phyloP scores from a whole-genome alignment of 1,140 invertebrate species.

The Sesamia nonagrioides region DNA sequence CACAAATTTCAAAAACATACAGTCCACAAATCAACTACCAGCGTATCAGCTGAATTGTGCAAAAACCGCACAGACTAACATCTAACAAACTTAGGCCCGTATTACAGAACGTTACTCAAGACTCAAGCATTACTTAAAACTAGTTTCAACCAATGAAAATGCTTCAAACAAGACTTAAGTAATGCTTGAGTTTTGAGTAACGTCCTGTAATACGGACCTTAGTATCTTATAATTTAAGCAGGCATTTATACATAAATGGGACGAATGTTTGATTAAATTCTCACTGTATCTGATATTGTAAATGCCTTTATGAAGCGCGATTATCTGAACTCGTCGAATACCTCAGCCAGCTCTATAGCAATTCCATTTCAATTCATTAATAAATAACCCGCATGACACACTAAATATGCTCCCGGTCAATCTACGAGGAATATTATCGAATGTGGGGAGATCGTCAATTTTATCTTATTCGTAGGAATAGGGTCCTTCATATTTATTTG shows the following conservation, averaged over 20 bases:
- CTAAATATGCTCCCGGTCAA: background rate
- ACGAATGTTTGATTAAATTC: background rate
- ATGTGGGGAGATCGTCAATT: constrained; percentile 7
- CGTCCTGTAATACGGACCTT: background rate
- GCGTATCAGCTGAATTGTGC: too few species aligned
- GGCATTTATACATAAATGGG: background rate
- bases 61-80: background rate
- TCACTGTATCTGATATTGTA: background rate
- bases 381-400: constrained; percentile 1
- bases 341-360: background rate
- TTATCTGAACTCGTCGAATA: background rate
- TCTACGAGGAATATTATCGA: constrained; percentile 5
- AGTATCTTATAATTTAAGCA: background rate
- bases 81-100: constrained; percentile 2
- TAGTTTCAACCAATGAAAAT: too few species aligned
- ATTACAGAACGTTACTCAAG: too few species aligned
- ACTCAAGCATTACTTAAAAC: too few species aligned
- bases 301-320: background rate
- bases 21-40: too few species aligned
- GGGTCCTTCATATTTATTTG: constrained; percentile 30
- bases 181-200: too few species aligned
- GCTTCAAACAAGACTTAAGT: too few species aligned
- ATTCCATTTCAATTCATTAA: constrained; percentile 1
- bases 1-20: too few species aligned
- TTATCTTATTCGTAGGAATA: constrained; percentile 6